Percentiles rank a stretch among this genome's conserved stretches.
Evolutionary conservation across 37 sponge, comb jelly and placozoan genomes (phyloP).

Genomic region (Beroe ovata): DNA sequence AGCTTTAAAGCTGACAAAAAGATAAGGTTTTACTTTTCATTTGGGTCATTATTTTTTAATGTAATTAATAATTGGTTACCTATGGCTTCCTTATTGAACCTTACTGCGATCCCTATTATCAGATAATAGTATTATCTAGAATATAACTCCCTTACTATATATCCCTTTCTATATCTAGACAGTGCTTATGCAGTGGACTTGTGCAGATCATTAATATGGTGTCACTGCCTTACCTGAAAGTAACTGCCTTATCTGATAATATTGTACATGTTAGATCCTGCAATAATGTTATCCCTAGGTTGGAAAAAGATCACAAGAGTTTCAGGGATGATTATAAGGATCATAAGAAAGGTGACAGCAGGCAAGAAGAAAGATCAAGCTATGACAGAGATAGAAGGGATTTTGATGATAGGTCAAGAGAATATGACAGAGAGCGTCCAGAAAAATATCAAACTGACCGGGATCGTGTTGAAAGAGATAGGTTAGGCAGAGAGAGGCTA

Average conservation of each 20-base stretch:
- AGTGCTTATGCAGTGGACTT: too few relatives aligned
- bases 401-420: not conserved
- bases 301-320: conserved; percentile 4
- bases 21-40: conserved; percentile 5
- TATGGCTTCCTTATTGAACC: too few relatives aligned
- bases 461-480: not conserved
- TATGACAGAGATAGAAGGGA: conserved; percentile 28
- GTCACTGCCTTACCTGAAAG: too few relatives aligned
- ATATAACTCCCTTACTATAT: too few relatives aligned
- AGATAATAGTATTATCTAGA: too few relatives aligned
- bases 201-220: too few relatives aligned
- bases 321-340: conserved; percentile 30
- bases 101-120: too few relatives aligned
- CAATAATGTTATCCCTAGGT: not conserved
- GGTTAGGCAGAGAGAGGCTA: not conserved
- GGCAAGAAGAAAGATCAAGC: conserved; percentile 1
- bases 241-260: too few relatives aligned
- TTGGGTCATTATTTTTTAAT: too few relatives aligned
- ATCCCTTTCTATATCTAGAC: too few relatives aligned
- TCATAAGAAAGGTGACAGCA: conserved; percentile 2
- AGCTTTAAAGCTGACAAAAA: conserved; percentile 44
- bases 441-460: not conserved
- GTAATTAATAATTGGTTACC: too few relatives aligned
- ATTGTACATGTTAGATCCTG: too few relatives aligned
- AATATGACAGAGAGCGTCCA: not conserved